Conservation (phyloP, 2,113 vertebrate species). For the Accipiter virgatus region DNA sequence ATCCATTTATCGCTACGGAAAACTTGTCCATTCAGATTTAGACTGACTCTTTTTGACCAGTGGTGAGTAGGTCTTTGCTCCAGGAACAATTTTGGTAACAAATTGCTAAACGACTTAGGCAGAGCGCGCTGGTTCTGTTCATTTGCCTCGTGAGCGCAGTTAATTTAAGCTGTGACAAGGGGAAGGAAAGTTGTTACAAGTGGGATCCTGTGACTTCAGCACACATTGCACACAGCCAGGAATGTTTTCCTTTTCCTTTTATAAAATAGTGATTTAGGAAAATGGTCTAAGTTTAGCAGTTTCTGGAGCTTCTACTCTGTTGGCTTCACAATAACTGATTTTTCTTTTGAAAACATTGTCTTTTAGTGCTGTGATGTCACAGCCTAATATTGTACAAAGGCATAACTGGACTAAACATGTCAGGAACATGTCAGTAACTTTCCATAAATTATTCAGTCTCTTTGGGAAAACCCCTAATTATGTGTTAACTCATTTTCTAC, state of each 20-base stretch:
- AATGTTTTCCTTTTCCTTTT: constrained; percentile 58
- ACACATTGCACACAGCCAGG: constrained; percentile 52
- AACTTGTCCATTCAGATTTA: fast-evolving
- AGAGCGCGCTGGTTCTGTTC: not conserved
- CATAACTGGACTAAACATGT: constrained; percentile 59
- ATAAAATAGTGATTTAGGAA: not conserved
- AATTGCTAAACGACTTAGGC: not conserved
- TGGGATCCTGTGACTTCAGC: constrained; percentile 47
- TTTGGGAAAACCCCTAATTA: constrained; percentile 68
- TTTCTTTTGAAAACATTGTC: constrained; percentile 24
- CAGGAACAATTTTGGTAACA: not conserved
- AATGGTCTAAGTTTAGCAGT: constrained; percentile 5
- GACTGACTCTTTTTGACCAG: not conserved
- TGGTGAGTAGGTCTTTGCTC: not conserved
- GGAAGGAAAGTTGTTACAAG: constrained; percentile 52
- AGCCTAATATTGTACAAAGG: constrained; percentile 26
- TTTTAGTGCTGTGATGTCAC: constrained; percentile 42
- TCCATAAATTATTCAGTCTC: constrained; percentile 65
- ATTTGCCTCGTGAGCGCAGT: not conserved
- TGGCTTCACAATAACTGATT: constrained; percentile 5
- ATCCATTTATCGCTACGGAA: not conserved
- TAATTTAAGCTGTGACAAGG: constrained; percentile 40
- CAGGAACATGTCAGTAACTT: constrained; percentile 66
- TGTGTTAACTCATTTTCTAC: constrained; percentile 58
- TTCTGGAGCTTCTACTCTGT: constrained; percentile 16